Base-by-base conservation (phyloP, 1,140 invertebrate genomes). In the Archegozetes longisetosus region DNA sequence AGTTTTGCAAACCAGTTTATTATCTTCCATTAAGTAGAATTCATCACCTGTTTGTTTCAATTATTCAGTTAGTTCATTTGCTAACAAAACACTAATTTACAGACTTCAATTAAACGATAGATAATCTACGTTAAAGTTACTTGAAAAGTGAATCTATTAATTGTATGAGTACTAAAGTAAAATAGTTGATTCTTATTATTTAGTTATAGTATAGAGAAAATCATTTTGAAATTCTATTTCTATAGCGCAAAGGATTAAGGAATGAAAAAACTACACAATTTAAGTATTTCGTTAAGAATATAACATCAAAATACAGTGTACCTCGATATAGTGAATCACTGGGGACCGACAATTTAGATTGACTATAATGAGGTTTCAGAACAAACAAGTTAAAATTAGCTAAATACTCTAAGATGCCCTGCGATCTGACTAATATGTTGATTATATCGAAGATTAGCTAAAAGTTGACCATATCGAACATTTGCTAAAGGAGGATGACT, bases 21-120 rank as follows among this genome's bases (percentile, higher is more conserved):
- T 82, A 74, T 97, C 91, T 71, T 98, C 93, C 84, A 97, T 91
- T 32, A 98, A 82, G 71, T 98, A 96, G 73, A 95, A 94, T 70
- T 98, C 91, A 71, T 98, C 94, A 0, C 91, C 63, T 63, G 25
- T 55, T 17, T 9, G 29, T 4, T 51, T 12, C 17, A 52, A 27
- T 17, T 6, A 60, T 24, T 23, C 53, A 56, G 17, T 60, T 60
- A 23, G 13, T 14, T 22, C 20, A 32, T 60, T 12, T 13, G n/a
- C 12, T 9, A n/a, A n/a, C n/a, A n/a, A n/a, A n/a, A n/a, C n/a
- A n/a, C n/a, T n/a, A n/a, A n/a, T n/a, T n/a, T n/a, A n/a, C n/a
- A n/a, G n/a, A n/a, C n/a, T n/a, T n/a, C n/a, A n/a, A n/a, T n/a
- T n/a, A n/a, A n/a, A n/a, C n/a, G n/a, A n/a, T n/a, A n/a, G n/a